Conservation (phyloP, 2,797 vertebrate species). For the Channa striata region DNA sequence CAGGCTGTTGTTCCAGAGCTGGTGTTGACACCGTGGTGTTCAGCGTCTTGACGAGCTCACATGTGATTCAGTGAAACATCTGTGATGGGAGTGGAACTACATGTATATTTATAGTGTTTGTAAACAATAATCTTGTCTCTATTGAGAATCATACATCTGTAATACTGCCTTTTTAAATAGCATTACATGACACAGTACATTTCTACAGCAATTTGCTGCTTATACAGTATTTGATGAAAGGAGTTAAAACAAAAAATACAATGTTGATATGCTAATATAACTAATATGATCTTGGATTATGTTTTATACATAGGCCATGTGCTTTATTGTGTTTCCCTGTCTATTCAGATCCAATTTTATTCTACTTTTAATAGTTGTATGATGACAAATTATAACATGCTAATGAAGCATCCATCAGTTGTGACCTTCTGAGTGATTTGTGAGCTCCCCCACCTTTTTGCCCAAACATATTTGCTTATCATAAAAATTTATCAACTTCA, state of each 20-base stretch:
- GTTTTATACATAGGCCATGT: neutral
- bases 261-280: neutral
- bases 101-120: too few relatives aligned
- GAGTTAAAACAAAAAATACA: neutral
- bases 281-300: neutral
- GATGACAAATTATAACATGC: slow-evolving; percentile 26
- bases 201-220: neutral
- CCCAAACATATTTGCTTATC: slow-evolving; percentile 62
- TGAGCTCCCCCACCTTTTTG: slow-evolving; percentile 34
- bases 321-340: neutral
- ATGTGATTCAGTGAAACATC: too few relatives aligned
- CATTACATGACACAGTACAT: neutral
- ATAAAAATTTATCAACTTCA: slow-evolving; percentile 61
- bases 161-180: neutral
- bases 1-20: too few relatives aligned
- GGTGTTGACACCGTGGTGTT: too few relatives aligned
- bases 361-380: slow-evolving; percentile 23
- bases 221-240: neutral
- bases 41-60: too few relatives aligned
- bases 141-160: too few relatives aligned
- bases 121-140: too few relatives aligned
- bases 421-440: slow-evolving; percentile 46
- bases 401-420: slow-evolving; percentile 22
- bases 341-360: slow-evolving; percentile 11
- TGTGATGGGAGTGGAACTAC: too few relatives aligned